These are phyloP conservation scores for Leptinotarsa peninsularis DNA, from an alignment of 2,888 invertebrate species.

Conservation along the genomic window DNA sequence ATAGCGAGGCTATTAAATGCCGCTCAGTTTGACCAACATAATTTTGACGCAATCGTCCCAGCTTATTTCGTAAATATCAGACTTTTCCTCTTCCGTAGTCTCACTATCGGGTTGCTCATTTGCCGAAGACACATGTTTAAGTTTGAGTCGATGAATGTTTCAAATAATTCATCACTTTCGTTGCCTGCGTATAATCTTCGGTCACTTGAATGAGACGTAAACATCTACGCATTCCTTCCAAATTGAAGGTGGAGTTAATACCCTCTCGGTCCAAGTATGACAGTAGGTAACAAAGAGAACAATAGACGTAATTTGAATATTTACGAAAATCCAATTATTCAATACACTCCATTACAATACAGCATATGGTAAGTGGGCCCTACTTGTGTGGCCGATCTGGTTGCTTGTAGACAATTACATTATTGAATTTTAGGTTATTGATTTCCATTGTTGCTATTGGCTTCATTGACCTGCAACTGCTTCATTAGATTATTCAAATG, in stretches of 20 bases:
- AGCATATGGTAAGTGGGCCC: slow-evolving; percentile 16
- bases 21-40: too few relatives aligned
- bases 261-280: not conserved
- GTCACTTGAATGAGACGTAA: not conserved
- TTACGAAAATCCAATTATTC: slow-evolving; percentile 18
- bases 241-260: not conserved
- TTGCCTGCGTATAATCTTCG: not conserved
- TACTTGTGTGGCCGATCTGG: not conserved
- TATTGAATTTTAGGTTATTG: slow-evolving; percentile 14
- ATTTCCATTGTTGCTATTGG: slow-evolving; percentile 15
- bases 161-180: not conserved
- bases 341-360: slow-evolving; percentile 9
- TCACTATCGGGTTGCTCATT: too few relatives aligned
- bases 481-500: slow-evolving; percentile 7
- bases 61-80: too few relatives aligned
- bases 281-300: slow-evolving; percentile 17
- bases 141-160: too few relatives aligned
- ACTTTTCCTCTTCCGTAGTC: too few relatives aligned
- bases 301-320: slow-evolving; percentile 18
- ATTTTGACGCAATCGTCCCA: too few relatives aligned
- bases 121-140: too few relatives aligned
- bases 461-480: not conserved
- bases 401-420: slow-evolving; percentile 13
- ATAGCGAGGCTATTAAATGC: too few relatives aligned
- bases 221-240: not conserved